A percentile compares a stretch with the other conserved stretches of the same genome.
Conservation (phyloP, 2,888 invertebrate genomes). For the Andrena camellia region DNA sequence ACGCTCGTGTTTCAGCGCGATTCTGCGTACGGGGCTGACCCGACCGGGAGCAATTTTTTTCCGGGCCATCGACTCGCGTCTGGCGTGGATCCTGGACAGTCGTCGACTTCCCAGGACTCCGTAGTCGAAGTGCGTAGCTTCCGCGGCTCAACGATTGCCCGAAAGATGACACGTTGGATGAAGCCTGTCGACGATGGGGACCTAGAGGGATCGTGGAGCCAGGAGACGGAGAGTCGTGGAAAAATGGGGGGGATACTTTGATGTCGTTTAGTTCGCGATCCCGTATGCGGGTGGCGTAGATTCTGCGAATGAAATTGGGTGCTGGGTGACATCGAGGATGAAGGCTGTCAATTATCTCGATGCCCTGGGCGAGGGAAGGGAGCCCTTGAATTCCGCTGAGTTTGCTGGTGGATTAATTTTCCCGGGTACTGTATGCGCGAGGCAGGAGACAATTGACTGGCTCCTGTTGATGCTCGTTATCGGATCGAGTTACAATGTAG, state of each 20-base stretch:
- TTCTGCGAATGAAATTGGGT: not conserved
- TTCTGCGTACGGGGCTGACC: slow-evolving; percentile 14
- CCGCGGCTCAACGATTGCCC: not conserved
- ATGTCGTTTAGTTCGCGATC: slow-evolving; percentile 1
- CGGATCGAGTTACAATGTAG: not conserved
- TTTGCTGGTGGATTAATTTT: slow-evolving; percentile 1
- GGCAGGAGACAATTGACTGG: too few species aligned
- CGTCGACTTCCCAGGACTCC: not conserved
- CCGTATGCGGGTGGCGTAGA: slow-evolving; percentile 12
- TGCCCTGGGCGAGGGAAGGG: not conserved
- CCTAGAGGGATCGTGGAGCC: not conserved
- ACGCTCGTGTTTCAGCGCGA: slow-evolving; percentile 28
- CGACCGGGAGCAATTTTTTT: slow-evolving; percentile 51
- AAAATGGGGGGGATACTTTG: not conserved
- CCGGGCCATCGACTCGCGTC: not conserved
- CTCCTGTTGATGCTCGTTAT: not conserved
- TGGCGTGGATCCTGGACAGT: not conserved
- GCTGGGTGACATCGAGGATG: slow-evolving; percentile 4
- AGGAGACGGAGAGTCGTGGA: not conserved
- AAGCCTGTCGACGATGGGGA: not conserved
- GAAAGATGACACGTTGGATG: slow-evolving; percentile 8
- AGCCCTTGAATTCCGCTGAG: not conserved
- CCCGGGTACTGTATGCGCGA: not conserved
- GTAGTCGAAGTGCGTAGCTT: slow-evolving; percentile 1
- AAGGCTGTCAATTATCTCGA: slow-evolving; percentile 17